Conservation (phyloP, 1,140 invertebrate species). For the Drosophila murphyi region DNA sequence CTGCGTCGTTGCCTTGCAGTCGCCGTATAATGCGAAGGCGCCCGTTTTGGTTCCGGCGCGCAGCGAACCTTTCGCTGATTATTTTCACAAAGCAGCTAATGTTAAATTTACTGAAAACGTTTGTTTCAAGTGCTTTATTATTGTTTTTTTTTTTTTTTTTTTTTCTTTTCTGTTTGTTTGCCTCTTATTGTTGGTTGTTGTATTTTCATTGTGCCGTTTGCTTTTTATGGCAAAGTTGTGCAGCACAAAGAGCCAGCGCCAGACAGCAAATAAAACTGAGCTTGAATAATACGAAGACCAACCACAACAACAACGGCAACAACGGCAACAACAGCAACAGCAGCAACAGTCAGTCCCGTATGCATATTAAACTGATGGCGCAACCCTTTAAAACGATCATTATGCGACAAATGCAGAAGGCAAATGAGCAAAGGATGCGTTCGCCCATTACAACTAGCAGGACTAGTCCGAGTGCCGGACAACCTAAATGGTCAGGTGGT, state of each 20-base stretch:
- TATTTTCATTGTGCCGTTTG: conserved; percentile 47
- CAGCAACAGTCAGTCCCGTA: conserved; percentile 2
- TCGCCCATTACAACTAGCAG: neutral
- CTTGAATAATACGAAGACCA: conserved; percentile 17
- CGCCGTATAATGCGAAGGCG: conserved; percentile 18
- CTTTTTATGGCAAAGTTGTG: conserved; percentile 53
- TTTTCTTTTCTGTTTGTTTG: conserved; percentile 16
- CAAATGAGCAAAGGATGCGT: conserved; percentile 60
- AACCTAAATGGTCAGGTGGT: neutral
- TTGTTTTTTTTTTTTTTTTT: conserved; percentile 52
- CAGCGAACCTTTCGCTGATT: conserved; percentile 56
- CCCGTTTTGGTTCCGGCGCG: conserved; percentile 17
- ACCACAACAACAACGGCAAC: neutral
- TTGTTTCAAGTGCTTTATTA: conserved; percentile 82
- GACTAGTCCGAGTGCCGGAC: neutral
- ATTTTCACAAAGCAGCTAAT: conserved; percentile 80
- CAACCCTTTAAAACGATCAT: conserved; percentile 59
- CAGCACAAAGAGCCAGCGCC: conserved; percentile 28
- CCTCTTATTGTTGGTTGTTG: neutral
- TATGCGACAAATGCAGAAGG: conserved; percentile 71
- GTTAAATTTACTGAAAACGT: conserved; percentile 83
- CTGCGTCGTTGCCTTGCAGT: too few species aligned
- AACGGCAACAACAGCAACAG: neutral
- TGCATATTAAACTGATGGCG: conserved; percentile 58
- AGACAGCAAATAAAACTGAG: conserved; percentile 32